Evolutionary conservation across 1,140 invertebrate genomes (phyloP), one percentile per base, ranked within the genome.

Genomic region (Drosophila kepulauana): DNA sequence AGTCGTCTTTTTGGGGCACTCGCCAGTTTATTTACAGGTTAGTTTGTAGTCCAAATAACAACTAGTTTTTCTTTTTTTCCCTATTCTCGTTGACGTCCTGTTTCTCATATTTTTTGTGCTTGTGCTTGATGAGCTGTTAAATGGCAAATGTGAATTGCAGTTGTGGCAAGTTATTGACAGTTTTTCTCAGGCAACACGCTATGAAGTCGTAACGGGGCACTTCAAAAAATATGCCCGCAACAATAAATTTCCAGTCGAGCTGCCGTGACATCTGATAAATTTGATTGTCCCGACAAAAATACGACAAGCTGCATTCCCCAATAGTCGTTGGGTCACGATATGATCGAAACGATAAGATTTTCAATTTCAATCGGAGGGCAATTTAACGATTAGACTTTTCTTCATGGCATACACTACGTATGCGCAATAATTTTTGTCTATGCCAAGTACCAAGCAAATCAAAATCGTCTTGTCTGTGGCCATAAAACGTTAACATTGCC

Each of bases 111-210:
- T 38, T 11, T 38, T 43, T 41, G 8, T 41, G 38, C 38, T 41
- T 59, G 52, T 71, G 73, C 57, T 63, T 79, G 82, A 86, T 86
- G 75, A 76, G 66, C 82, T 86, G 82, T 86, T 86, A 86, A 79
- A 86, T 79, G 75, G 35, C 35, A 35, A 46, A 64, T 54, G 46
- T 56, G 35, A 28, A 28, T 52, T 70, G 38, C 58, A 35, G 58
- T 57, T 54, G 41, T 20, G 33, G 51, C 66, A 54, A 56, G 49
- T 64, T 71, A 71, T 86, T 81, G 82, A 81, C 70, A 75, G 56
- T 82, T 79, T 70, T 61, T 49, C n/a, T 13, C 51, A 56, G 46
- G 30, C 58, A 65, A 54, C 79, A 78, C 82, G 75, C 82, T 57
- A 78, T 71, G 73, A 52, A 74, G 63, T 80, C 69, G 66, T 82